Conservation (phyloP, 1,140 invertebrate species). For the Plectrocnemia conspersa region DNA sequence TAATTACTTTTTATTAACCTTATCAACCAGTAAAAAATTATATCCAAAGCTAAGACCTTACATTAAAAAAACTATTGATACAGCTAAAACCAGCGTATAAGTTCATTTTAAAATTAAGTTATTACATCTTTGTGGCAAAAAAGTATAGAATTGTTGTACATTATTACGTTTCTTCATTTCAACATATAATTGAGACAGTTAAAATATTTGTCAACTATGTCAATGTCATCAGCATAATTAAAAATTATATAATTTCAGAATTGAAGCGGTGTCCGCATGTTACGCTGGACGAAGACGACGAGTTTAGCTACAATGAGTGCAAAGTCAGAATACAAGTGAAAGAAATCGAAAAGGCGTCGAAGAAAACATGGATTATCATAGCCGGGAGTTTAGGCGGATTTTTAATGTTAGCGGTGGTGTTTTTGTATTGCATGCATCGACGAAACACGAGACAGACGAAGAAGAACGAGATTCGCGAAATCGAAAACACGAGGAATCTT, state of each 20-base stretch:
- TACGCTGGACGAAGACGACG: constrained; percentile 15
- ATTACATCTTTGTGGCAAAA: too few relatives aligned
- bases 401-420: constrained; percentile 45
- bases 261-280: constrained; percentile 13
- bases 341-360: constrained; percentile 34
- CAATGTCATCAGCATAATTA: too few relatives aligned
- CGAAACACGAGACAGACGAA: constrained; percentile 48
- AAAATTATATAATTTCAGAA: constrained; percentile 21
- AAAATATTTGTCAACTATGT: too few relatives aligned
- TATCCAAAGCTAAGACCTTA: too few relatives aligned
- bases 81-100: too few relatives aligned
- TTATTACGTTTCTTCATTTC: constrained; percentile 40
- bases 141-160: constrained; percentile 2
- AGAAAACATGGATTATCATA: constrained; percentile 48
- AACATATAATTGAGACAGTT: too few relatives aligned
- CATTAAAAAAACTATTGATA: too few relatives aligned
- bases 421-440: constrained; percentile 47
- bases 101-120: too few relatives aligned
- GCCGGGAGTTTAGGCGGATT: constrained; percentile 44
- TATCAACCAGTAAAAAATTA: too few relatives aligned
- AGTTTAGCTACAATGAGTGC: constrained; percentile 37
- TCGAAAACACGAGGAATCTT: too few relatives aligned
- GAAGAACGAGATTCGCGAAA: constrained; percentile 15
- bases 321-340: constrained; percentile 32
- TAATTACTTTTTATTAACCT: too few relatives aligned